phyloP scores from a whole-genome alignment of 2,113 vertebrate species.

The Cochlearius cochlearius region DNA sequence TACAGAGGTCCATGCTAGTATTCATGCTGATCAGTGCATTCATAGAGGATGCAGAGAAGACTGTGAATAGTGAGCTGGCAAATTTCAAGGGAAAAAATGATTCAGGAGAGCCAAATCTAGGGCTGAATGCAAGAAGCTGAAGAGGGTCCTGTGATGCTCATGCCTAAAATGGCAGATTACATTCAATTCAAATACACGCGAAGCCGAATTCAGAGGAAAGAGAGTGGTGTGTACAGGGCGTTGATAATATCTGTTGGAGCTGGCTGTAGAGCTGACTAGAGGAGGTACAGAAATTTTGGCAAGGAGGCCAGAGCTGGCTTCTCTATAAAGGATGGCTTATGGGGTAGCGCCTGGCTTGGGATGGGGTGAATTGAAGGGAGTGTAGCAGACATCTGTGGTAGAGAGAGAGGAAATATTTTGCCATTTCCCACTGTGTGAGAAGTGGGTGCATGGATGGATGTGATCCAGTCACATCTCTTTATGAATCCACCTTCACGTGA shows the following conservation, averaged over 20 bases:
- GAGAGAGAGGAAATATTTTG: not conserved
- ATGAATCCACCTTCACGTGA: not conserved
- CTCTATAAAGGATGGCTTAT: not conserved
- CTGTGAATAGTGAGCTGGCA: not conserved
- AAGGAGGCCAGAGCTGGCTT: not conserved
- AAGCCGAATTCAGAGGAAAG: not conserved
- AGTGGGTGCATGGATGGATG: not conserved
- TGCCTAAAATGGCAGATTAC: not conserved
- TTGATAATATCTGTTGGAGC: not conserved
- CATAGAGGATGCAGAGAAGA: not conserved
- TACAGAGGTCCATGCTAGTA: not conserved
- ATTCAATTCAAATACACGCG: not conserved
- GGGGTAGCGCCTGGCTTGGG: not conserved
- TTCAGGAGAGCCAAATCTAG: constrained; percentile 4
- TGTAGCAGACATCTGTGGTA: not conserved
- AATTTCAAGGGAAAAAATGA: not conserved
- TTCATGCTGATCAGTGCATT: not conserved
- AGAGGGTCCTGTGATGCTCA: constrained; percentile 7
- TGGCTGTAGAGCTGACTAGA: not conserved
- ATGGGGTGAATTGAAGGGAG: not conserved
- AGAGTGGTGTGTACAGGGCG: not conserved
- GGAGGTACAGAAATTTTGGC: not conserved
- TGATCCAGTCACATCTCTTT: not conserved
- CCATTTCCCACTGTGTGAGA: not conserved
- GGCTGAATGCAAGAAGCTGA: constrained; percentile 3